Evolutionary conservation across 2,797 vertebrate species (phyloP).

Genomic region (Megaceryle alcyon): DNA sequence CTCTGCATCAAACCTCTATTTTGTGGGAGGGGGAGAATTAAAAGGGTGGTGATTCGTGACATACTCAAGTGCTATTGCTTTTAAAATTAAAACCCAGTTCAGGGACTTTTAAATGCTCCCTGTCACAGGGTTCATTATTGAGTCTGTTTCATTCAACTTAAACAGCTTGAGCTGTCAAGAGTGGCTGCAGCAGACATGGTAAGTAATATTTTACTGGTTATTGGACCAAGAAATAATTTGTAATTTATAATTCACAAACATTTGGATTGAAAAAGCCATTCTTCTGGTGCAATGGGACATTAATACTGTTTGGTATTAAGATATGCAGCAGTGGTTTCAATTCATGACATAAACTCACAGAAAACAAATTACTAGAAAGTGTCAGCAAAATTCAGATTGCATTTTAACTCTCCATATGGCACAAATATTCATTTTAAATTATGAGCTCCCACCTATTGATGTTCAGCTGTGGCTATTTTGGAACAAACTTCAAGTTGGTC

Average conservation of each 20-base stretch:
- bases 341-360: background rate
- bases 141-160: background rate
- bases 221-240: slow-evolving; percentile 1
- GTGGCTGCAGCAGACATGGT: background rate
- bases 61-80: background rate
- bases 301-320: background rate
- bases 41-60: background rate
- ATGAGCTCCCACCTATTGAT: background rate
- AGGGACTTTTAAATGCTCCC: background rate
- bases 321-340: background rate
- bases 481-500: background rate
- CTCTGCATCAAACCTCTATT: background rate
- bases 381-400: background rate
- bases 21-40: background rate
- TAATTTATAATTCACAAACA: slow-evolving; percentile 13
- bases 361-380: background rate
- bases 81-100: slow-evolving; percentile 6
- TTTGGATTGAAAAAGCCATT: slow-evolving; percentile 12
- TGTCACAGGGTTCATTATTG: background rate
- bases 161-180: background rate
- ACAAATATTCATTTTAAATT: background rate
- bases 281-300: background rate
- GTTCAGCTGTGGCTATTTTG: background rate
- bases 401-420: background rate
- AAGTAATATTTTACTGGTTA: background rate